Evolutionary conservation across 1,140 invertebrate genomes (phyloP).

Genomic region (Helicoverpa zea): DNA sequence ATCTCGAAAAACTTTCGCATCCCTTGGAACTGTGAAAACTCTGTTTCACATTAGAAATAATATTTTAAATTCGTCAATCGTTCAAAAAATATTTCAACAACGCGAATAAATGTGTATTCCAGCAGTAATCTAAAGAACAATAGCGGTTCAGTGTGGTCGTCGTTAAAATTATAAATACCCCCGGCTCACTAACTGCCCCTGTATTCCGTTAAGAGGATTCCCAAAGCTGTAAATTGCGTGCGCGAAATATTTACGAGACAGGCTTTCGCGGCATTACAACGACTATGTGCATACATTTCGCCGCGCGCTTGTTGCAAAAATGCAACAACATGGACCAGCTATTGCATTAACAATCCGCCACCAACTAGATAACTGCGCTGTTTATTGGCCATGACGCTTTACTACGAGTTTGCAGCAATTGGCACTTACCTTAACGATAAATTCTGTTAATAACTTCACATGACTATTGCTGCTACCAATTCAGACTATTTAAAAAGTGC

Average conservation of each 20-base stretch:
- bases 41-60: no score
- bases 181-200: constrained; percentile 75
- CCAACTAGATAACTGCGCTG: constrained; percentile 53
- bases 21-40: not conserved
- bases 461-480: constrained; percentile 5
- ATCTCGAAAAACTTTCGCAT: not conserved
- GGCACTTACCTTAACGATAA: constrained; percentile 34
- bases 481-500: not conserved
- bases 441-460: constrained; percentile 37
- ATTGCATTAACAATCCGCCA: constrained; percentile 59
- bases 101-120: constrained; percentile 44
- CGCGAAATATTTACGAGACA: constrained; percentile 84
- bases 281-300: constrained; percentile 73
- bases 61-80: no score
- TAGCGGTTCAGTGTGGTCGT: constrained; percentile 61
- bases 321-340: constrained; percentile 61
- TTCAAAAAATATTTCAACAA: constrained; percentile 14
- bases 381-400: constrained; percentile 51
- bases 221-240: constrained; percentile 82
- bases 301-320: constrained; percentile 70
- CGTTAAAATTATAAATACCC: constrained; percentile 80
- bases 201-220: constrained; percentile 83
- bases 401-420: constrained; percentile 36
- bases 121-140: constrained; percentile 61
- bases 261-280: constrained; percentile 76